Evolutionary conservation across 1,140 invertebrate genomes (phyloP), one percentile per base, ranked within the genome.

Genomic region (Choristoneura fumiferana): DNA sequence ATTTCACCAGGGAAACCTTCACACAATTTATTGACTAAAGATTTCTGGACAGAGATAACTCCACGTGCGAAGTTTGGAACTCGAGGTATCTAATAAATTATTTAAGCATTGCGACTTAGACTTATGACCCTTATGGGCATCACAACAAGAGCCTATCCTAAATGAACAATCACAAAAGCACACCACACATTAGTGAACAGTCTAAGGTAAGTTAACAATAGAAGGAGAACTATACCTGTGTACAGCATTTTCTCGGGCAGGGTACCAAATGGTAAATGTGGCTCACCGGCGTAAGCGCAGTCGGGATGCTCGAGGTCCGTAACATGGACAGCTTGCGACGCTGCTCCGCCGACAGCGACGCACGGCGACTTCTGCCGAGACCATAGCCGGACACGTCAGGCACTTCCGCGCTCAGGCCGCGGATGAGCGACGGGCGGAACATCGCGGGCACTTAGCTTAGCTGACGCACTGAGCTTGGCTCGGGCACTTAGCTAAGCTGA

Each of bases 181-280:
- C 22, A 29, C 3, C 35, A 37, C 35, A 37, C 35, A 13, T 49
- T 49, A 49, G 18, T 49, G 2, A 15, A 49, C 43, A 33, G 3
- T 17, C 40, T 49, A 49, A 49, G 43, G 43, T 49, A 49, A 45
- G 43, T 49, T 49, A 49, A 43, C 8, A 17, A 49, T 12, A 49
- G 38, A 18, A 58, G 40, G 43, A 38, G 58, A 45, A 62, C 56
- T 67, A 65, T 84, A 87, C 84, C 84, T 87, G 83, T 61, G 74
- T 62, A 72, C 84, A 87, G 79, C 83, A 85, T 68, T 84, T 75
- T 81, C 83, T 83, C 63, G 83, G 84, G 80, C 84, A 87, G 78
- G 75, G 77, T 68, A 84, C 80, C 83, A 81, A 80, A 82, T 87
- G 84, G 83, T 86, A 87, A 84, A 87, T 84, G 83, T 87, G 84